These are phyloP conservation scores for Salticus scenicus DNA, from an alignment of 2,888 invertebrate species.

Conservation along the genomic window DNA sequence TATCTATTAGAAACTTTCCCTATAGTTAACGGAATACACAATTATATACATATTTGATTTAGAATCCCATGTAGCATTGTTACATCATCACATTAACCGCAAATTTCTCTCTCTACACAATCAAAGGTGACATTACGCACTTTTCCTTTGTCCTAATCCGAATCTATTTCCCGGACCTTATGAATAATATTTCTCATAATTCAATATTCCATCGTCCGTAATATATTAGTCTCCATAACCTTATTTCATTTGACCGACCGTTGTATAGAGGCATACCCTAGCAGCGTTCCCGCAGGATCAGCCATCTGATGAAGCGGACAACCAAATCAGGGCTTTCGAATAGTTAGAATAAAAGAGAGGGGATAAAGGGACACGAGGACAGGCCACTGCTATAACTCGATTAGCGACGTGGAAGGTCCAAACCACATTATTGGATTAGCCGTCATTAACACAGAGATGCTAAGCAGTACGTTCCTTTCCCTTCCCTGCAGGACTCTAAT, in stretches of 20 bases:
- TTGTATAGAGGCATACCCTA: background rate
- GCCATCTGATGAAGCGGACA: constrained; percentile 45
- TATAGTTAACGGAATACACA: too few relatives aligned
- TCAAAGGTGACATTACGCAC: background rate
- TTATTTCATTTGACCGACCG: constrained; percentile 1
- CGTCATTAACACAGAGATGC: constrained; percentile 66
- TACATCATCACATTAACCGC: too few relatives aligned
- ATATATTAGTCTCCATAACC: constrained; percentile 14
- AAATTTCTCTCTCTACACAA: too few relatives aligned
- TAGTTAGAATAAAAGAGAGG: constrained; percentile 23
- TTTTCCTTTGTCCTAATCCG: background rate
- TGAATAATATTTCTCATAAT: background rate
- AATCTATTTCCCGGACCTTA: background rate
- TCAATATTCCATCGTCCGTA: background rate
- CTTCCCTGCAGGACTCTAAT: background rate
- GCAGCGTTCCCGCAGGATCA: background rate
- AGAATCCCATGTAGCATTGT: too few relatives aligned
- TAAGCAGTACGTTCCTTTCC: constrained; percentile 40
- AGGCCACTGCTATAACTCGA: constrained; percentile 49
- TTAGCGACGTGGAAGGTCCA: constrained; percentile 48
- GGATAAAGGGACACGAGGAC: constrained; percentile 34
- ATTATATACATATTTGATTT: too few relatives aligned
- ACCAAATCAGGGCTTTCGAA: constrained; percentile 54
- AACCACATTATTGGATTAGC: constrained; percentile 68
- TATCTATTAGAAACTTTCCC: too few relatives aligned